Percentiles rank a stretch among this genome's conserved stretches.
These are phyloP conservation scores for Rhynchophorus ferrugineus DNA, from an alignment of 1,140 invertebrate species.

Conservation along the genomic window DNA sequence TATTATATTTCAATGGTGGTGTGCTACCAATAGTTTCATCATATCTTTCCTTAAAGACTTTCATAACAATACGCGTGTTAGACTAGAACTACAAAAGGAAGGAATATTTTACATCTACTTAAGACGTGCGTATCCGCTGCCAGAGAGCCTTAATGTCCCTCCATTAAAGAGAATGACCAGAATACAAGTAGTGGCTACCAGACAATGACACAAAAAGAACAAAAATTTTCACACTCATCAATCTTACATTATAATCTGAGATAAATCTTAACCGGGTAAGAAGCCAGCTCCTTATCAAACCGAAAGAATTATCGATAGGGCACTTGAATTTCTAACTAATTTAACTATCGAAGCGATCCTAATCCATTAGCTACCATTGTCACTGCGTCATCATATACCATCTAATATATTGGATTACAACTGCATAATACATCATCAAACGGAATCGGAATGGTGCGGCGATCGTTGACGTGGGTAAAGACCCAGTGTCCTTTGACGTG, in stretches of 20 bases:
- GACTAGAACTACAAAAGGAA: too few relatives aligned
- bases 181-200: slow-evolving; percentile 14
- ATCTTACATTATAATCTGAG: slow-evolving; percentile 19
- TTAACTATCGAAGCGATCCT: slow-evolving; percentile 17
- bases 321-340: slow-evolving; percentile 21
- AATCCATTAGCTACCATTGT: slow-evolving; percentile 25
- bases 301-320: slow-evolving; percentile 21
- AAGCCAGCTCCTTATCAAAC: slow-evolving; percentile 11
- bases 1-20: too few relatives aligned
- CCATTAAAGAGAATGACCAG: background rate
- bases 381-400: slow-evolving; percentile 22
- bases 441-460: slow-evolving; percentile 17
- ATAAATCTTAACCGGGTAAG: slow-evolving; percentile 13
- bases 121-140: too few relatives aligned
- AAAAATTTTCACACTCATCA: slow-evolving; percentile 21
- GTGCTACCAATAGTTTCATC: too few relatives aligned
- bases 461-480: slow-evolving; percentile 3
- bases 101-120: too few relatives aligned
- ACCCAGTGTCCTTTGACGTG: slow-evolving; percentile 7
- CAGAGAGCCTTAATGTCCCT: too few relatives aligned
- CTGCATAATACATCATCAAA: slow-evolving; percentile 24
- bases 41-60: too few relatives aligned
- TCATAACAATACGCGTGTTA: too few relatives aligned
- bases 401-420: slow-evolving; percentile 21
- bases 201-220: slow-evolving; percentile 5